Evolutionary conservation across 2,113 vertebrate genomes (phyloP).

Genomic region (Nesogale talazaci): DNA sequence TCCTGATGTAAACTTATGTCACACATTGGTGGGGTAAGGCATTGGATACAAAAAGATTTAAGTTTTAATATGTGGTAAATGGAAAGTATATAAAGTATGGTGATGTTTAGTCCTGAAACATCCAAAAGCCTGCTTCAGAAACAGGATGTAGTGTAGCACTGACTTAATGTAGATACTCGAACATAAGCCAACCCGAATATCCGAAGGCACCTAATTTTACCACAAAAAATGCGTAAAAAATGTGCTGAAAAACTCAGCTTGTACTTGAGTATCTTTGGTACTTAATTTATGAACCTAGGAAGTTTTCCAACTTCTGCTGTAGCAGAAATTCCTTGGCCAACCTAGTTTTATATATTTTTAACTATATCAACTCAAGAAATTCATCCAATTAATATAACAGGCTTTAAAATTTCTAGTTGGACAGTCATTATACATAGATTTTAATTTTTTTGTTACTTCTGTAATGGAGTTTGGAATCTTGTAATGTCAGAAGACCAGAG

Average conservation of each 20-base stretch:
- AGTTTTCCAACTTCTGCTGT: conserved; percentile 18
- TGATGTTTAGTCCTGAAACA: conserved; percentile 51
- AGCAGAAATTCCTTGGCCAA: conserved; percentile 35
- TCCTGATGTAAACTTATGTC: neutral
- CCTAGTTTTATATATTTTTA: conserved; percentile 21
- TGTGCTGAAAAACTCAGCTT: no score
- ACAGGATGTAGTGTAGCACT: neutral
- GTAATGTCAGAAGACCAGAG: conserved; percentile 26
- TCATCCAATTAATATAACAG: conserved; percentile 35
- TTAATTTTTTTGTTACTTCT: conserved; percentile 8
- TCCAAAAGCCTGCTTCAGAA: conserved; percentile 15
- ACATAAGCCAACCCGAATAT: no score
- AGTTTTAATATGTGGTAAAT: conserved; percentile 43
- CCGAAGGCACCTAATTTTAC: no score
- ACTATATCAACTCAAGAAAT: conserved; percentile 33
- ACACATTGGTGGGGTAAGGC: neutral
- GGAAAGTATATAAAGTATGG: conserved; percentile 15
- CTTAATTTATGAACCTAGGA: conserved; percentile 20
- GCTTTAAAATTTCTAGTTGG: conserved; percentile 45
- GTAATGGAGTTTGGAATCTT: conserved; percentile 16
- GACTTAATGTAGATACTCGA: no score
- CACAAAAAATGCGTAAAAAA: no score
- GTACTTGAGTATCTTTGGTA: neutral
- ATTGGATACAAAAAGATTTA: neutral
- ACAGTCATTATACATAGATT: neutral